Percentiles rank a stretch among this genome's conserved stretches.
Evolutionary conservation across 2,113 vertebrate species (phyloP).

Genomic region (Percopsis transmontana): DNA sequence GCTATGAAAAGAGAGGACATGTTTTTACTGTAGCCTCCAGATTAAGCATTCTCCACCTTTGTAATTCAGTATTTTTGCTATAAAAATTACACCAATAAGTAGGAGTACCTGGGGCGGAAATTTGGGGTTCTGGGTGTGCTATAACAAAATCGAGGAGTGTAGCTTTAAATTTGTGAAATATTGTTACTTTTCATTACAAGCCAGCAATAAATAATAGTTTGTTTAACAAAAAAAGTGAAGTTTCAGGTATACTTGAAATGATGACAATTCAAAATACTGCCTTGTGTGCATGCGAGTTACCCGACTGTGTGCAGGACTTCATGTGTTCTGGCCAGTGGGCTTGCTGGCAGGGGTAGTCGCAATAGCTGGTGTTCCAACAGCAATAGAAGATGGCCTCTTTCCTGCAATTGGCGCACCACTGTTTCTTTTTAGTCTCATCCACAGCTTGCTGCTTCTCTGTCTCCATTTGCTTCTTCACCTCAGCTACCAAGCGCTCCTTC

Average conservation of each 20-base stretch:
- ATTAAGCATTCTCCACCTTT: no score
- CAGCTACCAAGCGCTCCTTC: constrained; percentile 87
- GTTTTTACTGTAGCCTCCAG: no score
- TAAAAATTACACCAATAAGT: no score
- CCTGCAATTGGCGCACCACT: constrained; percentile 97
- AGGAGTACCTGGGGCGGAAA: no score
- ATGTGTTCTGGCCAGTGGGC: constrained; percentile 98
- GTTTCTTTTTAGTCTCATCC: constrained; percentile 98
- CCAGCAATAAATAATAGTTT: background rate
- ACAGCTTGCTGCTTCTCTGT: constrained; percentile 93
- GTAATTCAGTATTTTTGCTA: no score
- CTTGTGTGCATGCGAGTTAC: constrained; percentile 67
- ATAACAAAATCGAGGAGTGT: no score
- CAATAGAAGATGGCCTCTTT: constrained; percentile 99
- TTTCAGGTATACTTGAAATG: background rate
- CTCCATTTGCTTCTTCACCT: constrained; percentile 95
- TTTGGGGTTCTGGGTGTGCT: no score
- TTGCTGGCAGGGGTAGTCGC: constrained; percentile 97
- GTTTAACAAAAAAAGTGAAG: background rate
- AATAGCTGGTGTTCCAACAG: constrained; percentile 99
- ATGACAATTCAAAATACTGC: background rate
- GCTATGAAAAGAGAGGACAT: constrained; percentile 60
- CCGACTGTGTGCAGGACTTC: constrained; percentile 98
- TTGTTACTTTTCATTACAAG: no score
- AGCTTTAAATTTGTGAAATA: no score